phyloP scores from a whole-genome alignment of 2,797 vertebrate genomes.

The Pseudocheirus occidentalis region DNA sequence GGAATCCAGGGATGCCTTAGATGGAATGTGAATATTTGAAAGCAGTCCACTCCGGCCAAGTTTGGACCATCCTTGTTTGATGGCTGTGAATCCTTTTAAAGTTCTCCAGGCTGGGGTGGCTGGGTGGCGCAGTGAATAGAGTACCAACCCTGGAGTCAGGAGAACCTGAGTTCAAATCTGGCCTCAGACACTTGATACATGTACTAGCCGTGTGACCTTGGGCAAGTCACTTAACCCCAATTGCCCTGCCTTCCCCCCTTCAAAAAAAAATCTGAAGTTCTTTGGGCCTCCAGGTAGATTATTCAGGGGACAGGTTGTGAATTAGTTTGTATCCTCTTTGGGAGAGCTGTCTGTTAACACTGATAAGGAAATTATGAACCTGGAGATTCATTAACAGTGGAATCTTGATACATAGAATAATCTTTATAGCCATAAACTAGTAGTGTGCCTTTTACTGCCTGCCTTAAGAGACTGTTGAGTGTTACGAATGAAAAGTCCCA shows the following conservation, averaged over 20 bases:
- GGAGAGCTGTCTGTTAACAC: background rate
- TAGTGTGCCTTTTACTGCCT: background rate
- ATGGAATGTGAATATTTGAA: background rate
- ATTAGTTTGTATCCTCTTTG: background rate
- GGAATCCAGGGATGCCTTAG: background rate
- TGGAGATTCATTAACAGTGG: background rate
- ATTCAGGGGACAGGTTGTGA: background rate
- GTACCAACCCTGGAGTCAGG: too few relatives aligned
- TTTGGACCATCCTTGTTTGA: background rate
- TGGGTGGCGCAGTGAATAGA: too few relatives aligned
- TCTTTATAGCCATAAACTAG: background rate
- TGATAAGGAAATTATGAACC: background rate
- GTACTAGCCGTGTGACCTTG: too few relatives aligned
- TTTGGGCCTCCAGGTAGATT: background rate
- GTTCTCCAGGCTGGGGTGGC: background rate
- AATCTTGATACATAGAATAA: background rate
- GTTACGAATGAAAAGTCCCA: background rate
- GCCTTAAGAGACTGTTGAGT: background rate
- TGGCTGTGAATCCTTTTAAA: background rate
- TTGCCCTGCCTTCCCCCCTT: too few relatives aligned
- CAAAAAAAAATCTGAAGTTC: background rate
- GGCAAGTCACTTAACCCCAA: too few relatives aligned
- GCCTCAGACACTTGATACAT: too few relatives aligned
- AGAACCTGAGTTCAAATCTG: too few relatives aligned
- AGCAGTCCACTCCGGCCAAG: background rate